Evolutionary conservation across 2,888 invertebrate species (phyloP).

Genomic region (Pseudoips prasinana): DNA sequence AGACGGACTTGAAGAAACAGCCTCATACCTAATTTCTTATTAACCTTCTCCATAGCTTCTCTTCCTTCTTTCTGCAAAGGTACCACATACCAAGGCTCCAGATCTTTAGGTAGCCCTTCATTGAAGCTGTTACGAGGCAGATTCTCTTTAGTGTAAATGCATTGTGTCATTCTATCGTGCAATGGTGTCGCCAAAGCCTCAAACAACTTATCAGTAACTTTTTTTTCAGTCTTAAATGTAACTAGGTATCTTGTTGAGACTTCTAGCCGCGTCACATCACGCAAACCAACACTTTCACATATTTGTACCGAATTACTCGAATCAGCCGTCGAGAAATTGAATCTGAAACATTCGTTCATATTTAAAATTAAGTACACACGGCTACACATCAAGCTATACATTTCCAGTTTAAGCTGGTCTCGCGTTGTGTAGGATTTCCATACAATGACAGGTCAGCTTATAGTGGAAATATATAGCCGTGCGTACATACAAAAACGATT

Average conservation of each 20-base stretch:
- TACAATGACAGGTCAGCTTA: no score
- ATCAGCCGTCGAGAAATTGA: slow-evolving; percentile 97
- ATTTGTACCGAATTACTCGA: slow-evolving; percentile 98
- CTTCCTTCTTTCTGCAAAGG: slow-evolving; percentile 90
- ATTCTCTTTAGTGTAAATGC: slow-evolving; percentile 87
- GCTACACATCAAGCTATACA: no score
- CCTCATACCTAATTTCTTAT: slow-evolving; percentile 88
- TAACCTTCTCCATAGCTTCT: slow-evolving; percentile 90
- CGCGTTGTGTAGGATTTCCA: no score
- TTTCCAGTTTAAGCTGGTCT: no score
- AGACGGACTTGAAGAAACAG: no score
- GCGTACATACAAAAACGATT: no score
- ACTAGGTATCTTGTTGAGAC: slow-evolving; percentile 89
- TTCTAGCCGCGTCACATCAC: slow-evolving; percentile 90
- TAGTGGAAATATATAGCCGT: no score
- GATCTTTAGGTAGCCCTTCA: slow-evolving; percentile 83
- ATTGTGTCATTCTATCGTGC: slow-evolving; percentile 97
- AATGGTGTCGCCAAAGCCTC: slow-evolving; percentile 82
- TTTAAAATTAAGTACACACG: no score
- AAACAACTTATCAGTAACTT: slow-evolving; percentile 57
- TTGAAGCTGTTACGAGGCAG: slow-evolving; percentile 85
- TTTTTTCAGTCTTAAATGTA: slow-evolving; percentile 61
- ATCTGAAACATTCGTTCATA: slow-evolving; percentile 84
- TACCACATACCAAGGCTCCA: slow-evolving; percentile 91
- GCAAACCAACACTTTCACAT: slow-evolving; percentile 91